Percentiles rank a stretch among this genome's conserved stretches.
Evolutionary conservation across 2,113 vertebrate genomes (phyloP).

Genomic region (Rhynchopsitta pachyrhyncha): DNA sequence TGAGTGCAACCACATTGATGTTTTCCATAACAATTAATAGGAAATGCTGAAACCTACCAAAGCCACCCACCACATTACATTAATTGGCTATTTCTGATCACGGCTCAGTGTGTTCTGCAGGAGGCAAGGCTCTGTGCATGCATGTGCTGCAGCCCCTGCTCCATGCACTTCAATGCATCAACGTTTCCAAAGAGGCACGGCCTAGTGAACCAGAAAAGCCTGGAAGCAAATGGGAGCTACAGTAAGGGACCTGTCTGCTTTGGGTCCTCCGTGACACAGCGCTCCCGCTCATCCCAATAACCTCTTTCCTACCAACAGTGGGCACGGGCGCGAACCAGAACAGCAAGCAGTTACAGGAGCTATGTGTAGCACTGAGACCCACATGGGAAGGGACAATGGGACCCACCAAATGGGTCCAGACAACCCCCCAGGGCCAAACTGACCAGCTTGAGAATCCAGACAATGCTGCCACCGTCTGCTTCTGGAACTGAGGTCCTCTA

Average conservation of each 20-base stretch:
- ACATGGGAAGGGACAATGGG: fast-evolving
- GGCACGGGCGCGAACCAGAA: neutral
- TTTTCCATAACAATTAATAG: neutral
- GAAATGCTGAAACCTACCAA: neutral
- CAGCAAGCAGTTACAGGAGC: neutral
- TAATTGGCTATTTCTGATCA: neutral
- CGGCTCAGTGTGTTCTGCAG: neutral
- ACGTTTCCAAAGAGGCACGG: neutral
- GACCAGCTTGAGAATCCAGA: neutral
- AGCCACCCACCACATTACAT: neutral
- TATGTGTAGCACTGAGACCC: neutral
- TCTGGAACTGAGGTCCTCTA: neutral
- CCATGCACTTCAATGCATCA: neutral
- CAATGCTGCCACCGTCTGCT: neutral
- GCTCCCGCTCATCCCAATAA: neutral
- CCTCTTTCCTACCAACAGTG: neutral
- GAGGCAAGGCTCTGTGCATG: neutral
- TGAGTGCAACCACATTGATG: neutral
- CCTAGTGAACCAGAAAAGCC: neutral
- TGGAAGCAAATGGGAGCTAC: neutral
- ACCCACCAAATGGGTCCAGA: neutral
- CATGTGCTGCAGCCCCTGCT: neutral
- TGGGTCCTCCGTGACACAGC: neutral
- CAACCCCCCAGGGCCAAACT: neutral
- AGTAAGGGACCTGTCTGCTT: neutral